Percentiles rank a stretch among this genome's conserved stretches.
These are phyloP conservation scores for Drosophila testacea DNA, from an alignment of 2,888 invertebrate genomes.

Conservation along the genomic window DNA sequence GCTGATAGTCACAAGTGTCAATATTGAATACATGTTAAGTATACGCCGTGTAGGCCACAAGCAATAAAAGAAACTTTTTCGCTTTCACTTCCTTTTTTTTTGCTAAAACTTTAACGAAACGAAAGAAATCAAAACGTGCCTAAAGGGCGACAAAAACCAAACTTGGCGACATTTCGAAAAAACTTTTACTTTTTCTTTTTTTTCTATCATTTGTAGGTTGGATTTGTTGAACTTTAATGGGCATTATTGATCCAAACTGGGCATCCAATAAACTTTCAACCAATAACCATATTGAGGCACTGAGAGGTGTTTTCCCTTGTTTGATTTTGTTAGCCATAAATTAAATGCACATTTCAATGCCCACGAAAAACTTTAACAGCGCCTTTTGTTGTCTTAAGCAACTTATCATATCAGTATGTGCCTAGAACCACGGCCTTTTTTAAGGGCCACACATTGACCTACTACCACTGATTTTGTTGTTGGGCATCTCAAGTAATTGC, in stretches of 20 bases:
- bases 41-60: conserved; percentile 46
- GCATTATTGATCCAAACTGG: conserved; percentile 25
- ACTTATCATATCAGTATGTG: conserved; percentile 42
- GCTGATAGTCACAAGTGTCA: conserved; percentile 34
- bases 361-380: conserved; percentile 26
- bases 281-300: conserved; percentile 15
- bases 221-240: conserved; percentile 43
- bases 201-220: conserved; percentile 22
- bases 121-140: conserved; percentile 64
- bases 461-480: conserved; percentile 21
- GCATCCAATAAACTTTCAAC: conserved; percentile 31
- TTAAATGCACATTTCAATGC: conserved; percentile 45
- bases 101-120: conserved; percentile 42
- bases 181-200: conserved; percentile 55
- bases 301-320: not conserved
- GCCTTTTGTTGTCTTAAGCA: conserved; percentile 36
- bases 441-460: conserved; percentile 46
- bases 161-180: conserved; percentile 34
- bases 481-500: conserved; percentile 43
- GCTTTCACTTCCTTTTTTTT: not conserved
- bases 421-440: conserved; percentile 41
- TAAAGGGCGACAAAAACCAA: conserved; percentile 43
- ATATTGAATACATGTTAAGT: conserved; percentile 46
- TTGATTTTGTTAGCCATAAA: conserved; percentile 30
- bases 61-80: conserved; percentile 53